Conservation (phyloP, 1,140 invertebrate genomes). For the Pseudomyrmex concolor region DNA sequence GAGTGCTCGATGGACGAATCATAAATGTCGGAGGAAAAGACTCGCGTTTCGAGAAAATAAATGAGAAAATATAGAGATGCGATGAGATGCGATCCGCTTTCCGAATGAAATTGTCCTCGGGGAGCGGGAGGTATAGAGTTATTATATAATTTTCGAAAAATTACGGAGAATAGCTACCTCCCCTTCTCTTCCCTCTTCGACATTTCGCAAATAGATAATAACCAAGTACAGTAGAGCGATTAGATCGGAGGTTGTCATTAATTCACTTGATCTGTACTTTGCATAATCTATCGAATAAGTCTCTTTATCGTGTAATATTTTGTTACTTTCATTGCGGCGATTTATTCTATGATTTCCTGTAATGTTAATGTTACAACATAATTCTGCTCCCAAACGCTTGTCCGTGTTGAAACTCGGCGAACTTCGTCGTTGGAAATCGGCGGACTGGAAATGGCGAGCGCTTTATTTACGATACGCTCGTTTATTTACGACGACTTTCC, state of each 20-base stretch:
- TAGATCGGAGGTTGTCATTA: not conserved
- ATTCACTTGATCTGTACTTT: not conserved
- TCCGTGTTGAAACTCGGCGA: too few species aligned
- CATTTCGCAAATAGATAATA: not conserved
- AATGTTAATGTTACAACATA: not conserved
- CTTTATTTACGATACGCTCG: slow-evolving; percentile 26
- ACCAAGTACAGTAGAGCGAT: not conserved
- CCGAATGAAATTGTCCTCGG: not conserved
- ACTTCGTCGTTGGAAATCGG: not conserved
- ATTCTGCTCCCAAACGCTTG: too few species aligned
- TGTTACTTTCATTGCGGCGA: slow-evolving; percentile 2
- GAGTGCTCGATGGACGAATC: slow-evolving; percentile 39
- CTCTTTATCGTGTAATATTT: not conserved
- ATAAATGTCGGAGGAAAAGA: slow-evolving; percentile 42
- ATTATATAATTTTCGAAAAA: too few species aligned
- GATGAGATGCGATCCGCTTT: slow-evolving; percentile 14
- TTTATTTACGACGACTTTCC: not conserved
- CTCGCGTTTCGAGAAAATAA: slow-evolving; percentile 40
- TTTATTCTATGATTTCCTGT: slow-evolving; percentile 15
- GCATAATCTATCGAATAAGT: not conserved
- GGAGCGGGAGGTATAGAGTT: too few species aligned
- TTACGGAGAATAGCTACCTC: too few species aligned
- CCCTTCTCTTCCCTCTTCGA: not conserved
- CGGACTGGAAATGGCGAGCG: not conserved
- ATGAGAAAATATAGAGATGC: slow-evolving; percentile 29